phyloP scores from a whole-genome alignment of 2,113 vertebrate species.

The Perccottus glenii region DNA sequence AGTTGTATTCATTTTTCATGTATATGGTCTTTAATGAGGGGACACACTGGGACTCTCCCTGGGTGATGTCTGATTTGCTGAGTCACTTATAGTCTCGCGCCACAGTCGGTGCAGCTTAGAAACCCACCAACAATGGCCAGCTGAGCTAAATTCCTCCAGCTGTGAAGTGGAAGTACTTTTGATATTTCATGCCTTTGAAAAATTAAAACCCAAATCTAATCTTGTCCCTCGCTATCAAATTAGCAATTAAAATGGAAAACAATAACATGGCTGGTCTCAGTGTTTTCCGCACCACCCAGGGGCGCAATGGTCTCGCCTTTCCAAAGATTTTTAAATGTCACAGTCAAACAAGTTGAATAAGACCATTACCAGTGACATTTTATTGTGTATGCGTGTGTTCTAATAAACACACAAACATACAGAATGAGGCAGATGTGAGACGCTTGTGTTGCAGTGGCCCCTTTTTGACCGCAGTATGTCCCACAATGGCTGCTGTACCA shows the following conservation, averaged over 20 bases:
- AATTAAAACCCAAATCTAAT: constrained; percentile 63
- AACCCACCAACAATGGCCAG: constrained; percentile 34
- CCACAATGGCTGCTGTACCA: not conserved
- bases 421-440: constrained; percentile 26
- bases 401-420: constrained; percentile 38
- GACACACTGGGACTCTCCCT: not conserved
- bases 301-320: constrained; percentile 43
- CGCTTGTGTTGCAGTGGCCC: constrained; percentile 13
- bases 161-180: constrained; percentile 12
- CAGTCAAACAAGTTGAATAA: constrained; percentile 63
- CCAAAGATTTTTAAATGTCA: constrained; percentile 75
- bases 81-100: constrained; percentile 39
- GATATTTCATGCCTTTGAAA: constrained; percentile 45
- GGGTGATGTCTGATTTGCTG: constrained; percentile 32
- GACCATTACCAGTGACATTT: constrained; percentile 74
- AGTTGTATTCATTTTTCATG: not conserved
- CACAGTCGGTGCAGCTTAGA: constrained; percentile 38
- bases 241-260: constrained; percentile 69
- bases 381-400: constrained; percentile 38
- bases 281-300: constrained; percentile 46
- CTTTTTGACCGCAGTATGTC: not conserved
- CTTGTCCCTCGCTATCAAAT: constrained; percentile 65
- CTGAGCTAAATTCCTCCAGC: constrained; percentile 31
- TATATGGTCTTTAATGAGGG: too few relatives aligned
- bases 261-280: constrained; percentile 48